Evolutionary conservation across 1,140 invertebrate genomes (phyloP), one percentile per base, ranked within the genome.

Genomic region (Samia ricini): DNA sequence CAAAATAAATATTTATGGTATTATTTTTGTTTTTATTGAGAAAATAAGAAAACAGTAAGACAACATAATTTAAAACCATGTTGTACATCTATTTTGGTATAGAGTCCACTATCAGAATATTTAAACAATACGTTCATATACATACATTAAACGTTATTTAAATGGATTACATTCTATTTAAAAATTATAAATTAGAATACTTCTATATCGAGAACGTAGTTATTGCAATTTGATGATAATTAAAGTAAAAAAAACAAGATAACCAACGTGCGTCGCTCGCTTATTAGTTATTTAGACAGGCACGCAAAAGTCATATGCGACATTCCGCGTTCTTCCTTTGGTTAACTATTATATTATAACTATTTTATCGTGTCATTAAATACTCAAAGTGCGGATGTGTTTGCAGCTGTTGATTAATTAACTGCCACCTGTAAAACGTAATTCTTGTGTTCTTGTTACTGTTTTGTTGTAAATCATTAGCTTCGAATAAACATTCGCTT

Each of bases 371-470:
- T 67, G 61, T 66, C 60, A 69, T 76, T 65, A 64, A 63, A 55
- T 52, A 58, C 68, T 74, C 67, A 52, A 67, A 80, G 66, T 55
- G 68, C 74, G 70, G 71, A 69, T 76, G 76, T 66, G 69, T 71
- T 66, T 61, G 66, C 80, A 83, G 73, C 80, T 83, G 80, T 72
- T 71, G 69, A 77, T 74, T 76, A 77, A 80, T 80, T 74, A 74
- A 36, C 57, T 60, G 55, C 65, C 80, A 83, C 80, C 80, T 83
- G 80, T 74, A 64, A 51, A n/a, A 42, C 29, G 56, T 50, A 42
- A 59, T 59, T 59, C 48, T n/a, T 59, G 19, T 21, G 15, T 24
- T n/a, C n/a, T n/a, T 19, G 22, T 48, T 59, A 59, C 20, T 22
- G 57, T 49, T 59, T 19, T 42, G 56, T 57, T 52, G 33, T 42